Base-by-base conservation (phyloP, 1,140 invertebrate species). In the Babylonia areolata region DNA sequence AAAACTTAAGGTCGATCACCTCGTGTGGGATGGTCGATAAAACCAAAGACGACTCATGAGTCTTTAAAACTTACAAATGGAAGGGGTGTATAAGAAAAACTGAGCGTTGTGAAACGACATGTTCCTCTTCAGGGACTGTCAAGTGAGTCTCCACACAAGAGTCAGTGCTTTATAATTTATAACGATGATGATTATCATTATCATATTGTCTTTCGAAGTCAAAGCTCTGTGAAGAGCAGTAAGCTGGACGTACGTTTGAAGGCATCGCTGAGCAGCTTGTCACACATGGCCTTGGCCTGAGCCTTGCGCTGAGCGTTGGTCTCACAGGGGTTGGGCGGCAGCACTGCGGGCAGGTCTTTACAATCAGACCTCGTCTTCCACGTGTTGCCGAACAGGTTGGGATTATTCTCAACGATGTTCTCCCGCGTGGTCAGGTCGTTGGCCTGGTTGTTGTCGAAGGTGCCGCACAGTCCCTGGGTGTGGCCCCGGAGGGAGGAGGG, bases 391-490 rank as follows among this genome's bases (percentile, higher is more conserved):
- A 98, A 98, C 0, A 96, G 95, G 15, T 96, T 94, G 0, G 96
- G 95, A 0, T 96, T 95, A 73, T 96, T 96, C 91, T 98, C 97
- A 79, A 94, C 90, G 91, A 98, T 97, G 31, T 97, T 96, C 91
- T 98, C 96, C 0, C 96, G 97, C 0, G 97, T 98, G 11, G 97
- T 91, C 93, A 98, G 98, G 93, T 99, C 98, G 92, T 98, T 97
- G 90, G 97, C 96, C 91, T 97, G 97, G 91, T 97, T 98, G 23
- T 96, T 94, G 85, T 97, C 97, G 91, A 97, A 98, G 0, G 97
- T 98, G 33, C 98, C 98, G 91, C 98, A 99, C 11, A 99, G 95
- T 86, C 97, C 98, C 85, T 92, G 87, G 11, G 93, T 93, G 81
- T 96, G 95, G 85, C 96, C 96, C 46, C 96, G 95, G 89, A 97